Evolutionary conservation across 2,797 vertebrate genomes (phyloP).

Genomic region (Urosaurus nigricauda): DNA sequence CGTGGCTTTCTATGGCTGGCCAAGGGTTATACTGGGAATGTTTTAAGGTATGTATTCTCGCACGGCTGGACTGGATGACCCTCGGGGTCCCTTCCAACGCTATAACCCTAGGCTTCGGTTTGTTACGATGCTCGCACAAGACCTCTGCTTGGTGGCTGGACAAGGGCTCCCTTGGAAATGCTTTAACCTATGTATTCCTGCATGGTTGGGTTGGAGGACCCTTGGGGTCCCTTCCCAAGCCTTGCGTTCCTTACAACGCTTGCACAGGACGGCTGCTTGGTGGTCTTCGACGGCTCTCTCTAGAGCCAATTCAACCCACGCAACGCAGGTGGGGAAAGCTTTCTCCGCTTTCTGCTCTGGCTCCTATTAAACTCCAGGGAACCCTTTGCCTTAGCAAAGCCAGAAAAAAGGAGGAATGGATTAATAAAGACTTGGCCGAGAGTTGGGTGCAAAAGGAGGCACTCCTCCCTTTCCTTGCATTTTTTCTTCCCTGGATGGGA

Average conservation of each 20-base stretch:
- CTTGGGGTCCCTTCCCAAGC: no score
- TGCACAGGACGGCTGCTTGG: neutral
- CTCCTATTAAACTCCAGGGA: neutral
- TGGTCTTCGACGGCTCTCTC: neutral
- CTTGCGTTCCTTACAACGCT: no score
- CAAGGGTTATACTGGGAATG: neutral
- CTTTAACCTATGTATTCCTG: no score
- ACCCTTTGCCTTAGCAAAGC: neutral
- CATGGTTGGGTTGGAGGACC: no score
- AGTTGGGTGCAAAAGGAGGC: neutral
- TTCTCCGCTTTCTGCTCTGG: neutral
- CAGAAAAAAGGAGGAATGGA: neutral
- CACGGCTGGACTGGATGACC: no score
- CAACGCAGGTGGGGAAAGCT: neutral
- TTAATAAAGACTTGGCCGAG: conserved; percentile 1
- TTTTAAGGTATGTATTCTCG: no score
- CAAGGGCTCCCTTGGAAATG: no score
- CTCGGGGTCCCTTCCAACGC: no score
- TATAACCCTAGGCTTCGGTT: no score
- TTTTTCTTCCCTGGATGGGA: neutral
- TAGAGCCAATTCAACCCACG: neutral
- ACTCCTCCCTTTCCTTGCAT: neutral
- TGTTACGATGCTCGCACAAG: no score
- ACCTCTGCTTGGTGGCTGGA: no score
- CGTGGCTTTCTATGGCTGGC: no score